Base-by-base conservation (phyloP, 1,140 invertebrate genomes). In the Patella vulgata region DNA sequence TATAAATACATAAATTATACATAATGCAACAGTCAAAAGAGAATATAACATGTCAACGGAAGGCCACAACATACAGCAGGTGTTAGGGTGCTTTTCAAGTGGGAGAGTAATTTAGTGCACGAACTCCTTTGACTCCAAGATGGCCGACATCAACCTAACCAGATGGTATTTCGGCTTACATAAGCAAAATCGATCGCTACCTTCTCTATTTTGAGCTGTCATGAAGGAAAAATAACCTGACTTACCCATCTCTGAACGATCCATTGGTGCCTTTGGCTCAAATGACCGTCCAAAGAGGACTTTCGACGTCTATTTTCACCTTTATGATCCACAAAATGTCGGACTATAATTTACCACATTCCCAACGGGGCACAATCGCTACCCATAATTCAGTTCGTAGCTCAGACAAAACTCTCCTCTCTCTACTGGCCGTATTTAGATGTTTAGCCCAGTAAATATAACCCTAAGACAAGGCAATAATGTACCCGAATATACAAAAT, bases 211-310 rank as follows among this genome's bases (percentile, higher is more conserved):
- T 11, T 6, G 14, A 1, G 19, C 43, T 39, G 28, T 23, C 19
- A 21, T 36, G 11, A 27, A 58, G 51, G 23, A 2, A 23, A 42
- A 12, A 36, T 19, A 46, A 30, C 23, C 42, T 30, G 43, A 55
- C 69, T 64, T 63, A 71, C 69, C 69, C 69, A 71, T 71, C 17
- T 71, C 69, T 36, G 65, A 65, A 59, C 60, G 65, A 36, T 71
- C 69, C 69, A 71, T 71, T 53, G 31, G 54, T 39, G 47, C 28
- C 27, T 33, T 21, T 47, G 28, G 55, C 60, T 47, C 62, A 63
- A 27, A 33, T 46, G 53, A 53, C 46, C 52, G 46, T 47, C 43
- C 56, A 33, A 54, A 46, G 40, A 36, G 43, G 52, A 51, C 52
- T 48, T 48, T 48, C 25, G 23, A 48, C 25, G 33, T 48, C 46